Evolutionary conservation across 2,113 vertebrate genomes (phyloP).

Genomic region (Pteruthius melanotis): DNA sequence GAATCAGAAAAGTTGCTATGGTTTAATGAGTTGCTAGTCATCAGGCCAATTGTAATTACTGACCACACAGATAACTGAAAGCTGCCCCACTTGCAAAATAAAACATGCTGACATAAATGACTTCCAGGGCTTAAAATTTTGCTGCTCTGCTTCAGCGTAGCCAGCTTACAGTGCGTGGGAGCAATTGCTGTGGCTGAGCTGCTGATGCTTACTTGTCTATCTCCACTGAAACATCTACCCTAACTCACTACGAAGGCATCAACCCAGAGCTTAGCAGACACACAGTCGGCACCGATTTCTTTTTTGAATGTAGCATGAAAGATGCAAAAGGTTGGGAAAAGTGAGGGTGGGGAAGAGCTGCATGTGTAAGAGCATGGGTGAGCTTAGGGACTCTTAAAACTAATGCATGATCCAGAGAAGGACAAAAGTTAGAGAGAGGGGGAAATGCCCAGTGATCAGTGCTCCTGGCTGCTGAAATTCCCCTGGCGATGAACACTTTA

Average conservation of each 20-base stretch:
- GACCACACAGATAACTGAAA: background rate
- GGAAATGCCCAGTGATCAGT: background rate
- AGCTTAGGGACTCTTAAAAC: background rate
- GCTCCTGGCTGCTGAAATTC: background rate
- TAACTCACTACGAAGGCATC: background rate
- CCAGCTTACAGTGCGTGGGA: background rate
- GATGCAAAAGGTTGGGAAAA: background rate
- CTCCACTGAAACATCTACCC: background rate
- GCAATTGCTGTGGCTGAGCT: background rate
- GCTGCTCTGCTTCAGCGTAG: background rate
- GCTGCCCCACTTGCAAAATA: background rate
- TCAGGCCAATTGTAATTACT: background rate
- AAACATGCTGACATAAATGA: background rate
- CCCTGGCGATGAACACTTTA: background rate
- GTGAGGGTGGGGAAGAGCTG: background rate
- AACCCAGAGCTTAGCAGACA: background rate
- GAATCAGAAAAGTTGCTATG: background rate
- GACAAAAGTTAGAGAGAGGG: background rate
- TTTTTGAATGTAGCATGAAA: slow-evolving; percentile 6
- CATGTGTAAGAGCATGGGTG: background rate
- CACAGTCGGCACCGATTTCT: background rate
- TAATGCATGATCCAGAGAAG: background rate
- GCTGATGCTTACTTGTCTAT: background rate
- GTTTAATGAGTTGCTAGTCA: background rate
- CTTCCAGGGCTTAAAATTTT: background rate